Conservation (phyloP, 2,888 invertebrate species). For the Drepanosiphum platanoidis region DNA sequence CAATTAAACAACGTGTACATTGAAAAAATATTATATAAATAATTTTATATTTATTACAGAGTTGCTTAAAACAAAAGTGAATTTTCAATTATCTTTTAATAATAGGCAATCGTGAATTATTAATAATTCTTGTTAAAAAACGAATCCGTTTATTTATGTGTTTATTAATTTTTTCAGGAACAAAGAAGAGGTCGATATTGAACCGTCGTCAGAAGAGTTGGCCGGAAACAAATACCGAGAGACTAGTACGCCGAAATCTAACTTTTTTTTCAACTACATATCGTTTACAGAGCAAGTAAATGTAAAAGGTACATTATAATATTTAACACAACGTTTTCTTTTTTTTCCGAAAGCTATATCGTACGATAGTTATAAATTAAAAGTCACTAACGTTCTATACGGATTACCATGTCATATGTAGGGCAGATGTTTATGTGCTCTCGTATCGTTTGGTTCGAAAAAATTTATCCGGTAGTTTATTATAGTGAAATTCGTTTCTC, state of each 20-base stretch:
- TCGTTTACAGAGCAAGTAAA: not conserved
- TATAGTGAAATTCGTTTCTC: no score
- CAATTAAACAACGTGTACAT: not conserved
- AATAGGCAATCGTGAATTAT: no score
- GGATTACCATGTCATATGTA: no score
- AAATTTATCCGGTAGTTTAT: no score
- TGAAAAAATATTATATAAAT: no score
- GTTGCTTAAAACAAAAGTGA: not conserved
- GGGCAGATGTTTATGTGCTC: no score
- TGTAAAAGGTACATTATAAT: conserved; percentile 45
- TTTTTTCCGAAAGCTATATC: no score
- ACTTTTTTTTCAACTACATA: conserved; percentile 20
- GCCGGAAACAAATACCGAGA: conserved; percentile 30
- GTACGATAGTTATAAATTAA: no score
- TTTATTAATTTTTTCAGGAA: conserved; percentile 53
- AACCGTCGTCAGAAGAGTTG: conserved; percentile 70
- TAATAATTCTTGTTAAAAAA: no score
- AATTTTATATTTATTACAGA: not conserved
- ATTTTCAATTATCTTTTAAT: not conserved
- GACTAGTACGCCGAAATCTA: not conserved
- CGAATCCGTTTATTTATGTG: conserved; percentile 7
- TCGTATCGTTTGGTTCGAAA: no score
- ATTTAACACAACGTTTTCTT: no score
- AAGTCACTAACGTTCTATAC: no score
- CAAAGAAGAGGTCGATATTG: conserved; percentile 70